phyloP scores from a whole-genome alignment of 2,113 vertebrate genomes.

The Zosterops hypoxanthus region DNA sequence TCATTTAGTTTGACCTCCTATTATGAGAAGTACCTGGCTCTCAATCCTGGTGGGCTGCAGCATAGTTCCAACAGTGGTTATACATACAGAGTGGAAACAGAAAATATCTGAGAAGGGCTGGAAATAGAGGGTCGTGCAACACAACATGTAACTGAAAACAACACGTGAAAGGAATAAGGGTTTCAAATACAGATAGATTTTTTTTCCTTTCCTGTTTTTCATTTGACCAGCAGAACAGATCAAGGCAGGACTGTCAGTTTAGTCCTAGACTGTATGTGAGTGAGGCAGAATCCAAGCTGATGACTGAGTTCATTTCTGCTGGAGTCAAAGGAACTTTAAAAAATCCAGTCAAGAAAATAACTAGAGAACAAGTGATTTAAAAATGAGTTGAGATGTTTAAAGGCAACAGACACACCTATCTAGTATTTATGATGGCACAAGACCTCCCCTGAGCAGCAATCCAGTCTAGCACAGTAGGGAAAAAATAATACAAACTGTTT shows the following conservation, averaged over 20 bases:
- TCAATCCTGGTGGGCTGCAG: conserved; percentile 49
- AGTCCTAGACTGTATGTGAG: neutral
- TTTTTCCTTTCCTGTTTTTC: neutral
- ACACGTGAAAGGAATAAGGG: neutral
- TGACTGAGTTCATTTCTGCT: neutral
- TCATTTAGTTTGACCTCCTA: conserved; percentile 76
- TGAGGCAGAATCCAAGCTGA: neutral
- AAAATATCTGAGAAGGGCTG: neutral
- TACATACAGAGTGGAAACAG: neutral
- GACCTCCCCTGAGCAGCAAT: neutral
- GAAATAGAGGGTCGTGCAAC: neutral
- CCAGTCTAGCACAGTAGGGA: neutral
- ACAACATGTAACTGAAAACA: neutral
- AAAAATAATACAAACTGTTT: neutral
- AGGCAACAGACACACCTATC: neutral
- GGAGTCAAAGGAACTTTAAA: neutral
- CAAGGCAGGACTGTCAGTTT: neutral
- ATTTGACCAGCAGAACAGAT: conserved; percentile 5
- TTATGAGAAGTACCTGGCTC: conserved; percentile 68
- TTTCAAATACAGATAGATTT: neutral
- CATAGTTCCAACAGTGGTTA: neutral
- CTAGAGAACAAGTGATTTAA: neutral
- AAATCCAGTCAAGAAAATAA: neutral
- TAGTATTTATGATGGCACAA: neutral
- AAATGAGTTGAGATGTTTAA: neutral